Evolutionary conservation across 2,113 vertebrate genomes (phyloP).

Genomic region (Carlito syrichta): DNA sequence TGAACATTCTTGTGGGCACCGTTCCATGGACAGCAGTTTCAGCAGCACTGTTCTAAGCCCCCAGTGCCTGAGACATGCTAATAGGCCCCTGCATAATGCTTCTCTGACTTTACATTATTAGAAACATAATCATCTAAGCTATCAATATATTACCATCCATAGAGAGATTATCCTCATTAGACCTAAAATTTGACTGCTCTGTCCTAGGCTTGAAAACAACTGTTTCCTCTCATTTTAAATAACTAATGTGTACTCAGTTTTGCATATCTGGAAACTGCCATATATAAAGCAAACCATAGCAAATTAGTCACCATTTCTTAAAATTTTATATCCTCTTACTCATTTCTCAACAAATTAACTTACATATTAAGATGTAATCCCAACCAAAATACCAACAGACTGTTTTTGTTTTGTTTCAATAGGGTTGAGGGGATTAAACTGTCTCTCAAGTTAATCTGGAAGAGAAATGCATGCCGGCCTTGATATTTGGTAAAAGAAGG

Average conservation of each 20-base stretch:
- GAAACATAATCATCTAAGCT: not conserved
- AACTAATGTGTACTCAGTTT: not conserved
- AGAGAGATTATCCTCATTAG: not conserved
- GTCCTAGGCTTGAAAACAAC: not conserved
- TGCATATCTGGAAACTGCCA: not conserved
- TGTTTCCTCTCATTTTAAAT: slow-evolving; percentile 16
- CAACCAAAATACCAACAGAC: not conserved
- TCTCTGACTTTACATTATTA: not conserved
- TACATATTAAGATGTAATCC: not conserved
- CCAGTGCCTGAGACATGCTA: not conserved
- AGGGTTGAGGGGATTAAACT: not conserved
- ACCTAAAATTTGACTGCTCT: not conserved
- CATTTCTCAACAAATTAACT: not conserved
- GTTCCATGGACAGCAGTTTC: not conserved
- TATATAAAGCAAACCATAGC: not conserved
- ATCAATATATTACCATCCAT: not conserved
- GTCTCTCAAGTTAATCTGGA: not conserved
- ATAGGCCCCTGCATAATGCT: no score
- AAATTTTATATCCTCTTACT: not conserved
- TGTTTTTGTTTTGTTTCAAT: not conserved
- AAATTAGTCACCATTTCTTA: not conserved
- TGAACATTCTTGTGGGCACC: not conserved
- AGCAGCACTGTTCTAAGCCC: not conserved
- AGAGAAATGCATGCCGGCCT: not conserved
- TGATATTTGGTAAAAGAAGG: not conserved